These are phyloP conservation scores for Andrena marginata DNA, from an alignment of 2,888 invertebrate species.

Conservation along the genomic window DNA sequence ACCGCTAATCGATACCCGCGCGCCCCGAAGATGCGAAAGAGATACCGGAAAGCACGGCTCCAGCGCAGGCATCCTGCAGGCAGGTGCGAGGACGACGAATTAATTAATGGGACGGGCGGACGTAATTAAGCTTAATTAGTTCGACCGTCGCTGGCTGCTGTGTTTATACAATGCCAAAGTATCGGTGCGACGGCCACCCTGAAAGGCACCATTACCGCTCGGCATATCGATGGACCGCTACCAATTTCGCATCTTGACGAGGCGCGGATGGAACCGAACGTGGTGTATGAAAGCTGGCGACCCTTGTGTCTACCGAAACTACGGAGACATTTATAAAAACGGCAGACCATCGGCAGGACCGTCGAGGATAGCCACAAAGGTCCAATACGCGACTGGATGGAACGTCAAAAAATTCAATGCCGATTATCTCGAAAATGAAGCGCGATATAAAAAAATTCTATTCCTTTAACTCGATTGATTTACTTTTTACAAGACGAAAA, in stretches of 20 bases:
- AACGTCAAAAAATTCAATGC: too few relatives aligned
- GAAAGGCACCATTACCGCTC: slow-evolving; percentile 28
- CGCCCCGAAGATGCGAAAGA: background rate
- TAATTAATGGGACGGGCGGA: slow-evolving; percentile 84
- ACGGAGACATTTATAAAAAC: too few relatives aligned
- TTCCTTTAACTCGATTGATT: too few relatives aligned
- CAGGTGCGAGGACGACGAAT: slow-evolving; percentile 66
- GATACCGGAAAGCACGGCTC: background rate
- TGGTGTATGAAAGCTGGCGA: too few relatives aligned
- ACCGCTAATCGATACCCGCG: slow-evolving; percentile 11
- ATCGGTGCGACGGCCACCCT: slow-evolving; percentile 19
- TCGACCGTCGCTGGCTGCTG: slow-evolving; percentile 46
- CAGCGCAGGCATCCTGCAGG: slow-evolving; percentile 21
- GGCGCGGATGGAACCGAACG: background rate
- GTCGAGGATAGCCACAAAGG: too few relatives aligned
- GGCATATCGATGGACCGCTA: slow-evolving; percentile 32
- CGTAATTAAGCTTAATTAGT: slow-evolving; percentile 87
- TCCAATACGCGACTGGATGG: too few relatives aligned
- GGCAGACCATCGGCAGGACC: too few relatives aligned
- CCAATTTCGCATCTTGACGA: slow-evolving; percentile 10
- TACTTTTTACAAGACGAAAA: too few relatives aligned
- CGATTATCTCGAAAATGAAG: too few relatives aligned
- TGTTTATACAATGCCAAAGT: slow-evolving; percentile 50
- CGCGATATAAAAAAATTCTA: too few relatives aligned
- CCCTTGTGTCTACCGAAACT: too few relatives aligned